Conservation (phyloP, 2,113 vertebrate species). For the Apteryx mantelli region DNA sequence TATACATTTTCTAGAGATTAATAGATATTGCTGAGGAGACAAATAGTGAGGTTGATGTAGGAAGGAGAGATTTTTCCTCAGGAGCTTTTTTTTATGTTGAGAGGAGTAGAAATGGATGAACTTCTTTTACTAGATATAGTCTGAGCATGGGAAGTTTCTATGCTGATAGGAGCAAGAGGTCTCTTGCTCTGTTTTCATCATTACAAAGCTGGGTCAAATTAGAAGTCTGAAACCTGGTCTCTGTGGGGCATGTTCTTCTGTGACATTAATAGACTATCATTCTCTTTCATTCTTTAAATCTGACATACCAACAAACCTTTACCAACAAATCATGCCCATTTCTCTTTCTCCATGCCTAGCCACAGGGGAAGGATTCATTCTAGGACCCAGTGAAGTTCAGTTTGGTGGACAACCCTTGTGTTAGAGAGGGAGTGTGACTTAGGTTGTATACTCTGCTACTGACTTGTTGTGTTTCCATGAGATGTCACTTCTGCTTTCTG, state of each 20-base stretch:
- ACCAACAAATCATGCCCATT: background rate
- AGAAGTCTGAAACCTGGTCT: background rate
- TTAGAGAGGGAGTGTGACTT: background rate
- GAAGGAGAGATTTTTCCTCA: background rate
- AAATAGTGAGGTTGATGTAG: background rate
- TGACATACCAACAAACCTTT: background rate
- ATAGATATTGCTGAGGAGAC: background rate
- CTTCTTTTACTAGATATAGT: background rate
- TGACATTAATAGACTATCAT: background rate
- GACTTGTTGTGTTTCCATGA: background rate
- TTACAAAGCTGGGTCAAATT: background rate
- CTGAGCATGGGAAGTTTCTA: background rate
- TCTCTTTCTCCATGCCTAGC: background rate
- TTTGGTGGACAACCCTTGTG: background rate
- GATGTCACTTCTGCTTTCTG: background rate
- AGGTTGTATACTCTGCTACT: background rate
- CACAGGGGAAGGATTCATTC: background rate
- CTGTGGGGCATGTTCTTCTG: background rate
- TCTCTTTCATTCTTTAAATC: background rate
- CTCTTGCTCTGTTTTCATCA: background rate
- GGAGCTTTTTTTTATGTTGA: background rate
- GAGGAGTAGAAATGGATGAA: background rate
- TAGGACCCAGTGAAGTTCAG: background rate
- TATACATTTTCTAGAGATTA: background rate
- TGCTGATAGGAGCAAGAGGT: background rate